Evolutionary conservation across 2,113 vertebrate genomes (phyloP).

Genomic region (Romanogobio albipinnatus): DNA sequence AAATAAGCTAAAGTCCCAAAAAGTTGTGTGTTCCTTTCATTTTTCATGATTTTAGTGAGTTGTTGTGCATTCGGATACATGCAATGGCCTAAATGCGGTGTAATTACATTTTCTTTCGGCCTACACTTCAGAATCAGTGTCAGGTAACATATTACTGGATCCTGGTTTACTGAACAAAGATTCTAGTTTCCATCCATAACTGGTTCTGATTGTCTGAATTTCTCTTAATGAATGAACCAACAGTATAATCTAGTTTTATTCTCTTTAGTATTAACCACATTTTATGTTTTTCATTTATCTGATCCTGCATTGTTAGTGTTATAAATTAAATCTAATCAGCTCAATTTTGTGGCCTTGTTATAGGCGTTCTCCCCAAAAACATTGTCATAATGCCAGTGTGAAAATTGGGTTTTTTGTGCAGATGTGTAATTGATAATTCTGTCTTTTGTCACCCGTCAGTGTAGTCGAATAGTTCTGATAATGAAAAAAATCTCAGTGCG

Average conservation of each 20-base stretch:
- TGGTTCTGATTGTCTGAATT: not conserved
- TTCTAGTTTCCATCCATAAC: not conserved
- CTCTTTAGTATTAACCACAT: not conserved
- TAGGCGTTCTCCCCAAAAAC: not conserved
- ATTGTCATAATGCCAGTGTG: not conserved
- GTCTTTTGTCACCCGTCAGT: not conserved
- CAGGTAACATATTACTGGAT: not conserved
- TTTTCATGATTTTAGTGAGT: not conserved
- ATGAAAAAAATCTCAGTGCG: not conserved
- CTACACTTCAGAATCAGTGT: not conserved
- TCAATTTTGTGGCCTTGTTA: not conserved
- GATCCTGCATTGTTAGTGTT: not conserved
- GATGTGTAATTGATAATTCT: slow-evolving; percentile 27
- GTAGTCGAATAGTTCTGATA: not conserved
- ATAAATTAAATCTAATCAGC: not conserved
- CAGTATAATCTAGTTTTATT: not conserved
- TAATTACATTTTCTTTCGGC: not conserved
- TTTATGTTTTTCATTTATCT: not conserved
- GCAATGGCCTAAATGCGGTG: not conserved
- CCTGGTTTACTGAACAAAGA: not conserved
- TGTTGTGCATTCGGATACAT: not conserved
- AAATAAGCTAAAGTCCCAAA: too few species aligned
- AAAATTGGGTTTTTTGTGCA: not conserved
- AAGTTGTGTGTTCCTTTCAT: not conserved
- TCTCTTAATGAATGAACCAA: not conserved